Conservation (phyloP, 2,797 vertebrate genomes). For the Huso huso region DNA sequence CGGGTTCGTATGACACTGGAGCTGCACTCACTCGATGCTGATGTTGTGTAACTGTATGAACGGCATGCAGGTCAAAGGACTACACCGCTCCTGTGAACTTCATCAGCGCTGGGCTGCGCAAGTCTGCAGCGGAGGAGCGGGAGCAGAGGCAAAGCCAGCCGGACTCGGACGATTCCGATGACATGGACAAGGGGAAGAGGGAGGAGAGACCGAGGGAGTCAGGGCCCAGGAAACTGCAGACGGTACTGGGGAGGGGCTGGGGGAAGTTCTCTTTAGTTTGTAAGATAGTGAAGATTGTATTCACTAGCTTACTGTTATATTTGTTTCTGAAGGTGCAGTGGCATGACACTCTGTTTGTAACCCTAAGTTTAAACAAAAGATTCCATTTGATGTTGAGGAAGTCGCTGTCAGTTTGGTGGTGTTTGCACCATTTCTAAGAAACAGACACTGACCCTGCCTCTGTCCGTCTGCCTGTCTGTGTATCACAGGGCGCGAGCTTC, state of each 20-base stretch:
- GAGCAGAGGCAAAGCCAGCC: conserved; percentile 48
- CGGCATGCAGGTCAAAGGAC: conserved; percentile 71
- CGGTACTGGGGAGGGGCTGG: conserved; percentile 49
- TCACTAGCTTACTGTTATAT: neutral
- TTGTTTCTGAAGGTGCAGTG: neutral
- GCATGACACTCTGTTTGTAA: too few relatives aligned
- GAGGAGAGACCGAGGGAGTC: conserved; percentile 38
- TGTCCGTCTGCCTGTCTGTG: conserved; percentile 9
- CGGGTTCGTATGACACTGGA: too few relatives aligned
- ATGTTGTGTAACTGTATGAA: neutral
- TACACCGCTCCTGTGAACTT: conserved; percentile 85
- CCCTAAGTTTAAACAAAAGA: too few relatives aligned
- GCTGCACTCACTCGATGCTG: neutral
- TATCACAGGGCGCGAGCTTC: conserved; percentile 77
- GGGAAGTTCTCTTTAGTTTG: neutral
- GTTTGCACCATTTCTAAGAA: neutral
- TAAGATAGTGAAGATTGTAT: neutral
- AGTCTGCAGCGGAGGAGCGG: conserved; percentile 71
- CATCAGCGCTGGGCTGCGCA: conserved; percentile 84
- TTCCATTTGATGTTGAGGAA: too few relatives aligned
- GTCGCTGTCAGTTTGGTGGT: neutral
- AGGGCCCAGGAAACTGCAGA: conserved; percentile 82
- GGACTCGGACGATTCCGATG: conserved; percentile 64
- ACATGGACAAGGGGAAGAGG: conserved; percentile 38
- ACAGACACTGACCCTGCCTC: neutral